Percentiles rank a stretch among this genome's conserved stretches.
Conservation (phyloP, 2,888 invertebrate species). For the Iselma pallidipennis region DNA sequence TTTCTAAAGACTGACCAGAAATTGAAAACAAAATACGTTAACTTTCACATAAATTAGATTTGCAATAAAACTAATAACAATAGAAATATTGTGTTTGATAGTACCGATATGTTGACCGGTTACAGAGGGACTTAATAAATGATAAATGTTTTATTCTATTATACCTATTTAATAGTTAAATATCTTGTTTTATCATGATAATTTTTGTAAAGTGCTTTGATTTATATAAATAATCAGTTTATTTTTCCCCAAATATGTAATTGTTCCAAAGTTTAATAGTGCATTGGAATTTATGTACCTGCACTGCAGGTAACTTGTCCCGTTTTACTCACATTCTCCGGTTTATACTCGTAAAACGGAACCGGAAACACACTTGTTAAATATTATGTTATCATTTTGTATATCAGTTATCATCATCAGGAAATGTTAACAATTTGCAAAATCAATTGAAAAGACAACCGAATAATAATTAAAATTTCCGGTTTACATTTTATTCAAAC, state of each 20-base stretch:
- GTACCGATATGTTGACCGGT: neutral
- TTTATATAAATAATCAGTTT: too few species aligned
- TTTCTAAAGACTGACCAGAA: slow-evolving; percentile 6
- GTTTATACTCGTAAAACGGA: too few species aligned
- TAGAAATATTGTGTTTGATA: neutral
- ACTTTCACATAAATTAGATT: neutral
- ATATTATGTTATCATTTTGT: neutral
- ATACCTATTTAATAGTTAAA: too few species aligned
- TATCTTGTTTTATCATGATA: neutral
- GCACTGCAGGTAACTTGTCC: too few species aligned
- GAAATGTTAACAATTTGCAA: neutral
- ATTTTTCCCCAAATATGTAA: too few species aligned
- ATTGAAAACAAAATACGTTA: slow-evolving; percentile 8
- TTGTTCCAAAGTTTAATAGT: neutral
- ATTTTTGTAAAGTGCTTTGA: too few species aligned
- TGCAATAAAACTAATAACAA: too few species aligned
- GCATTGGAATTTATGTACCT: too few species aligned
- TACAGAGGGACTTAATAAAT: too few species aligned
- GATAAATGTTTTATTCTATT: too few species aligned
- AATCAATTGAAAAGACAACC: neutral
- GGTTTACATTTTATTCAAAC: neutral
- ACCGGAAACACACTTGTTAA: neutral
- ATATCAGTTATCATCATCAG: neutral
- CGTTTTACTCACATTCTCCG: too few species aligned
- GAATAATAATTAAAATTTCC: neutral